Evolutionary conservation across 2,113 vertebrate genomes (phyloP).

Genomic region (Macroglossus sobrinus): DNA sequence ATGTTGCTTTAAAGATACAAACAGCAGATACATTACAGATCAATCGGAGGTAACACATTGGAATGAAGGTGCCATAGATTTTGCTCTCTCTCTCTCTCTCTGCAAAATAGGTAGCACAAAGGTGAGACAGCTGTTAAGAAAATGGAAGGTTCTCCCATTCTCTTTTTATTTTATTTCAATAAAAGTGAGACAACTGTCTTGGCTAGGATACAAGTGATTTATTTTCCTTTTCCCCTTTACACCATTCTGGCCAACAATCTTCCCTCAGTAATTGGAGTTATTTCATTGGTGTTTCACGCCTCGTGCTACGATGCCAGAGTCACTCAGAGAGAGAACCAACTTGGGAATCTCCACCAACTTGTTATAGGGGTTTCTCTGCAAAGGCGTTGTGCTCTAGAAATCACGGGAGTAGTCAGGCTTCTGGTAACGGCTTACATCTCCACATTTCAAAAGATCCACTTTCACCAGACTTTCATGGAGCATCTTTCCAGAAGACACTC

Average conservation of each 20-base stretch:
- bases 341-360: background rate
- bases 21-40: background rate
- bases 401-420: background rate
- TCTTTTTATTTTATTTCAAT: background rate
- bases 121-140: background rate
- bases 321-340: background rate
- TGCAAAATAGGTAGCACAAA: background rate
- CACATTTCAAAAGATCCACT: background rate
- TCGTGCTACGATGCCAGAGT: background rate
- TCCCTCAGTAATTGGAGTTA: background rate
- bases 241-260: background rate
- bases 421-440: background rate
- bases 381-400: slow-evolving; percentile 16
- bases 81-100: background rate
- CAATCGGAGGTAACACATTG: background rate
- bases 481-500: slow-evolving; percentile 16
- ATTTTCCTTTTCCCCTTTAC: background rate
- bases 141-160: slow-evolving; percentile 19
- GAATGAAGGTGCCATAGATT: background rate
- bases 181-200: background rate
- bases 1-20: slow-evolving; percentile 45
- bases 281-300: background rate
- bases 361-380: background rate
- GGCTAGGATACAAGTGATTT: background rate
- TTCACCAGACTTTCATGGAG: background rate